phyloP scores from a whole-genome alignment of 2,888 invertebrate species.

The Andrena bucephala region DNA sequence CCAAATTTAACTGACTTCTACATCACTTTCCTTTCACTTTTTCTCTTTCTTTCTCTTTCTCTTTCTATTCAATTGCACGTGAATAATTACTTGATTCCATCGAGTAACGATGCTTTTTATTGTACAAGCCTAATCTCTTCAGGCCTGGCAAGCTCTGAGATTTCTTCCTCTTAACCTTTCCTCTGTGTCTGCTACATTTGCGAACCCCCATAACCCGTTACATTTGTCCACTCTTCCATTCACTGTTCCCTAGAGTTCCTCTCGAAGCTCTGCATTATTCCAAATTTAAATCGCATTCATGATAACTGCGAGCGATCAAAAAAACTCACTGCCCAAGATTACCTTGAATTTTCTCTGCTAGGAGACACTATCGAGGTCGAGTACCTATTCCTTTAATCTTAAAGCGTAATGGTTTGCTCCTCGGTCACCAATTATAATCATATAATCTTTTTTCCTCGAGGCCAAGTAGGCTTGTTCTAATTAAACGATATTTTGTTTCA shows the following conservation, averaged over 20 bases:
- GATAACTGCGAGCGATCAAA: slow-evolving; percentile 3
- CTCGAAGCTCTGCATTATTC: background rate
- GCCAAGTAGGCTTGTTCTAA: too few relatives aligned
- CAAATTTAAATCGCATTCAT: slow-evolving; percentile 4
- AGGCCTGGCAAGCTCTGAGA: slow-evolving; percentile 25
- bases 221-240: too few relatives aligned
- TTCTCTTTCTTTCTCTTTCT: background rate
- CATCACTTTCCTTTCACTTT: background rate
- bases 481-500: too few relatives aligned
- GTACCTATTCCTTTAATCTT: background rate
- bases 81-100: background rate
- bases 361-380: background rate
- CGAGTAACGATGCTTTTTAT: slow-evolving; percentile 13
- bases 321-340: background rate
- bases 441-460: background rate
- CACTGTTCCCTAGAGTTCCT: slow-evolving; percentile 25
- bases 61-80: background rate
- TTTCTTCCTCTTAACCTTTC: slow-evolving; percentile 52
- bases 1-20: background rate
- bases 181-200: slow-evolving; percentile 44
- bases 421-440: background rate
- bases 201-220: slow-evolving; percentile 17
- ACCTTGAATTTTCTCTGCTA: background rate
- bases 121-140: slow-evolving; percentile 35
- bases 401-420: background rate